Evolutionary conservation across 2,113 vertebrate species (phyloP), one percentile per base, ranked within the genome.

Genomic region (Campylomormyrus numenius): DNA sequence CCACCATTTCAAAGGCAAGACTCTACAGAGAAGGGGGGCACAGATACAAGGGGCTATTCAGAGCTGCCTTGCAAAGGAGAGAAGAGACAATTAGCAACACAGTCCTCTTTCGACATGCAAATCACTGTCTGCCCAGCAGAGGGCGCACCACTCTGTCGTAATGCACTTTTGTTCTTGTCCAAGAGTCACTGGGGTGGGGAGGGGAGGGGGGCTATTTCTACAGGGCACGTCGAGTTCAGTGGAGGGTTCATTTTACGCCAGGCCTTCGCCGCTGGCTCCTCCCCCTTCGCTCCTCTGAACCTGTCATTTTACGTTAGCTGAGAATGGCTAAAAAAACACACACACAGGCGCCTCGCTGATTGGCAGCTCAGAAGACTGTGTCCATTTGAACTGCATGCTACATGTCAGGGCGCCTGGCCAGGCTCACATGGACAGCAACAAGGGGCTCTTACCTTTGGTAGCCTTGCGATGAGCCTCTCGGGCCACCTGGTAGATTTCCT

Each of bases 1-100:
- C 98, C 98, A 97, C 97, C 96, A 98, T 97, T 95, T 98, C 97
- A 98, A 97, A 98, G 97, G 97, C 97, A 98, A 98, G 96, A 97
- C 96, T 97, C 97, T 98, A 98, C 95, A 96, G 95, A 94, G 94
- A 92, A 77, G 74, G 91, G 91, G 91, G 96, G 97, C 97, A 98
- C 97, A 98, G 97, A 97, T 97, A 97, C 96, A 98, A 94, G 97
- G 96, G 97, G 97, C 97, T 97, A 98, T 96, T 94, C 97, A 98
- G 95, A 94, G 97, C 97, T 97, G 98, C 95, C 96, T 95, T 98
- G 96, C 96, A 94, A 96, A 97, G 96, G 96, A 97, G 96, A 97
- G 94, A 96, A 97, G 95, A 96, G 96, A 92, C 97, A 96, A 96
- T 96, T 96, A 96, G 97, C 96, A 96, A 96, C 91, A 96, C 95